Base-by-base conservation (phyloP, 2,888 invertebrate genomes). In the Cryptophagus acutangulus region DNA sequence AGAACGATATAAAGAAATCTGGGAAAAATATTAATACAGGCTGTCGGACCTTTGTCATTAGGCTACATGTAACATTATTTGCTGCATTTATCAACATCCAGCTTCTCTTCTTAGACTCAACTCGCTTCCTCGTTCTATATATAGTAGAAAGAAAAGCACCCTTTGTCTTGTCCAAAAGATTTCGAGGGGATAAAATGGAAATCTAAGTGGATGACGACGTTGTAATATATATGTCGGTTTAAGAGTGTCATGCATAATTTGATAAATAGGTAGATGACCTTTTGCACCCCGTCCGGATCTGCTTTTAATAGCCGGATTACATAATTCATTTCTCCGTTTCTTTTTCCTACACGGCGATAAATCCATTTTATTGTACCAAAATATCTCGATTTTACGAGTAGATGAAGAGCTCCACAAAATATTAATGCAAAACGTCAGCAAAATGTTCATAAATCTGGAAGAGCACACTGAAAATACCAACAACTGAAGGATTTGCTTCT, bases 1-100 rank as follows among this genome's bases (percentile, higher is more conserved):
- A 26, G 17, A 29, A 14, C 36, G 18, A 17, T 29, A 45, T 36
- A 31, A 36, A 35, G 43, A 45, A 41, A 43, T 43, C 44, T 45
- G 36, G 25, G 25, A 25, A 44, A 46, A 46, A 40, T 46, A 43
- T 41, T 43, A 40, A 45, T 45, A 38, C 35, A 36, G 24, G 17
- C 39, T 43, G 43, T 46, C 40, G 36, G 35, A 40, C 43, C 43
- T 43, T 40, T 34, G 41, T 46, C 49, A 42, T 46, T 49, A 43
- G 36, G 41, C 37, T 35, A 41, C 39, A 37, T 43, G 43, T 42
- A 43, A 40, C 45, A 42, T 45, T 45, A 42, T 45, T 40, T 35
- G 36, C 30, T 18, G 36, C 43, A 48, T 47, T 47, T 38, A 44
- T 47, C 43, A 44, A 41, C 34, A 36, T 47, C 35, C 30, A n/a